Conservation (phyloP, 2,888 invertebrate genomes). For the Caenorhabditis doughertyi region DNA sequence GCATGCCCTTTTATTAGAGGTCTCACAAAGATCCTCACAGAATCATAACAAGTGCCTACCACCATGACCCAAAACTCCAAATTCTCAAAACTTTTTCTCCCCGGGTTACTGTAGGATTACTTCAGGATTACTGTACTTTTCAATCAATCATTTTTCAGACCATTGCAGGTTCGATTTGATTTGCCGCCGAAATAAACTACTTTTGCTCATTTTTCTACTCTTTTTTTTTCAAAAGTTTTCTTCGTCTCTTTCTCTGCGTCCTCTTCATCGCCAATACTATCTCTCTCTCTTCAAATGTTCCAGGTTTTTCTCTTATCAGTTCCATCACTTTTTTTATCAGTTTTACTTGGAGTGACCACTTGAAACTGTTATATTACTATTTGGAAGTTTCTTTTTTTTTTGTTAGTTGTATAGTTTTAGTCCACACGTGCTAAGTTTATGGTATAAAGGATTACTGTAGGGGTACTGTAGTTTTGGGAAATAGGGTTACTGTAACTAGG, state of each 20-base stretch:
- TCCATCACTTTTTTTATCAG: background rate
- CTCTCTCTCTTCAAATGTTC: background rate
- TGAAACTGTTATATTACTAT: conserved; percentile 28
- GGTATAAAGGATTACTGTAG: too few species aligned
- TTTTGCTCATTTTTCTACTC: background rate
- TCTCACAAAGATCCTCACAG: too few species aligned
- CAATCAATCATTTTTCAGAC: too few species aligned
- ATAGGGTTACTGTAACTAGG: too few species aligned
- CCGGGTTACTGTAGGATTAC: background rate
- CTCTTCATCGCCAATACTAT: background rate
- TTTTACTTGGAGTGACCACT: conserved; percentile 10
- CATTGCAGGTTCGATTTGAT: too few species aligned
- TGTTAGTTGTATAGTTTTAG: conserved; percentile 22
- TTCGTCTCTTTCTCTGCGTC: background rate
- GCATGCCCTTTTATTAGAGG: background rate
- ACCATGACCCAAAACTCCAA: background rate
- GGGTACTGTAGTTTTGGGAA: too few species aligned
- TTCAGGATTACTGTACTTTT: background rate
- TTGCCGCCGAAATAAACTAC: too few species aligned
- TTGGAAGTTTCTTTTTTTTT: conserved; percentile 41
- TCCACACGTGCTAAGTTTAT: too few species aligned
- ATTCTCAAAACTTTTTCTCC: too few species aligned
- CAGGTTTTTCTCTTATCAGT: background rate
- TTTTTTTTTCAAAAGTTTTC: background rate
- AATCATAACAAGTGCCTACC: too few species aligned